phyloP scores from a whole-genome alignment of 1,140 invertebrate genomes.

The Aphelinus atriplicis region DNA sequence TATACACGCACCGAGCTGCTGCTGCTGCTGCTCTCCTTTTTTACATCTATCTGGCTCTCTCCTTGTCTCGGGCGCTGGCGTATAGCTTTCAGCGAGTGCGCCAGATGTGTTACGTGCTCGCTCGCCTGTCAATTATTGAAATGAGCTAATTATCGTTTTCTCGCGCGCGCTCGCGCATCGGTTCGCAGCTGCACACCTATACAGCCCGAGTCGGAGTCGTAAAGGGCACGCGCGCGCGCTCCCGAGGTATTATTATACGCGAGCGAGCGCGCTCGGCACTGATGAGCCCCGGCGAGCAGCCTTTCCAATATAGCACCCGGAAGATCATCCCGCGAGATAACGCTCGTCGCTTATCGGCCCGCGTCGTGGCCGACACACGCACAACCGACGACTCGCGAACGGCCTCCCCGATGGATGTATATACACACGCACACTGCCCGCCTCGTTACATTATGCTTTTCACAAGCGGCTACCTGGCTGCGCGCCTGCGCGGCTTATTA shows the following conservation, averaged over 20 bases:
- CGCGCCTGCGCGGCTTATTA: slow-evolving; percentile 27
- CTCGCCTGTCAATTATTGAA: slow-evolving; percentile 65
- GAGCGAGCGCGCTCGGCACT: background rate
- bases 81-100: slow-evolving; percentile 44
- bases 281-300: background rate
- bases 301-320: slow-evolving; percentile 21
- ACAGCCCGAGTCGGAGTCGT: no score
- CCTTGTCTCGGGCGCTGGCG: background rate
- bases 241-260: slow-evolving; percentile 19
- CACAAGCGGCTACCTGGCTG: slow-evolving; percentile 10
- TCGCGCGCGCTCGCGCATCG: slow-evolving; percentile 29
- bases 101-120: slow-evolving; percentile 59
- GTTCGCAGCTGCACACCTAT: slow-evolving; percentile 32
- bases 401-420: slow-evolving; percentile 19
- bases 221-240: background rate
- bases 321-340: slow-evolving; percentile 25
- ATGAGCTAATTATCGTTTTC: slow-evolving; percentile 65
- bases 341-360: slow-evolving; percentile 18
- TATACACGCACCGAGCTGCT: slow-evolving; percentile 1
- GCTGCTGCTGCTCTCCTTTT: slow-evolving; percentile 9
- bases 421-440: no score
- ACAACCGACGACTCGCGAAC: background rate
- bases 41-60: slow-evolving; percentile 8
- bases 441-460: slow-evolving; percentile 24
- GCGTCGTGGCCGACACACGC: slow-evolving; percentile 2